Conservation (phyloP, 2,888 invertebrate genomes). For the Suillia variegata region DNA sequence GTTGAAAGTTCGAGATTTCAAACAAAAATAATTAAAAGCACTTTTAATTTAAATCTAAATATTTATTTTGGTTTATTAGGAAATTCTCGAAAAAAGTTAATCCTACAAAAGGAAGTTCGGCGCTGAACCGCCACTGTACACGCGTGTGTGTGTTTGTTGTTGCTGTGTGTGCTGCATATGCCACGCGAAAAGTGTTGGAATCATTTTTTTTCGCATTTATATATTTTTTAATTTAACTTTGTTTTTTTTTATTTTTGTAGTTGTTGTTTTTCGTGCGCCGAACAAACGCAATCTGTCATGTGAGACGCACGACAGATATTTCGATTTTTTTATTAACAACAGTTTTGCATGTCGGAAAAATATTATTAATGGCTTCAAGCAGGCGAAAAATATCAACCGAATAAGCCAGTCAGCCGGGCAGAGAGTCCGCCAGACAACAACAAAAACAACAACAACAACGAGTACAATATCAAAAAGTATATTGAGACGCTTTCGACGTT, state of each 20-base stretch:
- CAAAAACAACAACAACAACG: slow-evolving; percentile 12
- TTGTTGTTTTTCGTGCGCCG: slow-evolving; percentile 7
- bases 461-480: too few species aligned
- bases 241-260: neutral
- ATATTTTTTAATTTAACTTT: neutral
- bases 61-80: too few species aligned
- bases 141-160: neutral
- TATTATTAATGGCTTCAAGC: slow-evolving; percentile 8
- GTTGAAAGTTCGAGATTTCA: too few species aligned
- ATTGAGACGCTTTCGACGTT: too few species aligned
- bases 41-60: too few species aligned
- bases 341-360: slow-evolving; percentile 37
- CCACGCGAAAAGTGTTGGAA: slow-evolving; percentile 15
- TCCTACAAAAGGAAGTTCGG: too few species aligned
- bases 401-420: too few species aligned
- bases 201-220: slow-evolving; percentile 3
- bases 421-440: neutral
- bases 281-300: slow-evolving; percentile 35
- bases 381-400: too few species aligned
- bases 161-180: neutral
- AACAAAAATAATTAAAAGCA: too few species aligned
- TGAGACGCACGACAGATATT: slow-evolving; percentile 32
- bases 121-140: too few species aligned
- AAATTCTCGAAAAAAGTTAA: too few species aligned
- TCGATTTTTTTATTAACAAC: slow-evolving; percentile 23